Evolutionary conservation across 2,797 vertebrate genomes (phyloP).

Genomic region (Enteromius paludinosus): DNA sequence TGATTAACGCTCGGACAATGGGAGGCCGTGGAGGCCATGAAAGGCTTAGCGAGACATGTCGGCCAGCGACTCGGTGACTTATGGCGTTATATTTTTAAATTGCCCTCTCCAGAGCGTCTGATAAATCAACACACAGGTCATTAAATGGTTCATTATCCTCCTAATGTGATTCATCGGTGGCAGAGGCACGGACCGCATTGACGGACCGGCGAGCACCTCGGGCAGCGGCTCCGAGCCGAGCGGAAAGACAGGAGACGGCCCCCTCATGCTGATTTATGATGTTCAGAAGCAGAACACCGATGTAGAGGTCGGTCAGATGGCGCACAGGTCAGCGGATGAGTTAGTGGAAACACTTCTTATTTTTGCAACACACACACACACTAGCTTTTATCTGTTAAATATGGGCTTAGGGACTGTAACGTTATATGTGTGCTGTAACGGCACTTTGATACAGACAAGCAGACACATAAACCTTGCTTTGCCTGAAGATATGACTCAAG

Average conservation of each 20-base stretch:
- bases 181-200: constrained; percentile 69
- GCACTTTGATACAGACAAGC: constrained; percentile 30
- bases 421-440: neutral
- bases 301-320: constrained; percentile 64
- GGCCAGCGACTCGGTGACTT: constrained; percentile 68
- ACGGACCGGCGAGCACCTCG: constrained; percentile 60
- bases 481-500: constrained; percentile 10
- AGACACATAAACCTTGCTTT: constrained; percentile 6
- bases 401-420: neutral
- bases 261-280: constrained; percentile 71
- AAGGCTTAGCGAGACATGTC: constrained; percentile 50
- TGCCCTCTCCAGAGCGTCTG: constrained; percentile 76
- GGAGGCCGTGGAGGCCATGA: constrained; percentile 29
- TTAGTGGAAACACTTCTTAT: constrained; percentile 9
- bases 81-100: constrained; percentile 77
- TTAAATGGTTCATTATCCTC: constrained; percentile 85
- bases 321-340: constrained; percentile 23
- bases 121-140: constrained; percentile 86
- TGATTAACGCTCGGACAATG: constrained; percentile 64
- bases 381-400: constrained; percentile 23
- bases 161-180: constrained; percentile 79
- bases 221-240: constrained; percentile 53
- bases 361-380: neutral
- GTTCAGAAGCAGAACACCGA: constrained; percentile 58
- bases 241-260: constrained; percentile 53